Evolutionary conservation across 2,113 vertebrate species (phyloP).

Genomic region (Lutjanus erythropterus): DNA sequence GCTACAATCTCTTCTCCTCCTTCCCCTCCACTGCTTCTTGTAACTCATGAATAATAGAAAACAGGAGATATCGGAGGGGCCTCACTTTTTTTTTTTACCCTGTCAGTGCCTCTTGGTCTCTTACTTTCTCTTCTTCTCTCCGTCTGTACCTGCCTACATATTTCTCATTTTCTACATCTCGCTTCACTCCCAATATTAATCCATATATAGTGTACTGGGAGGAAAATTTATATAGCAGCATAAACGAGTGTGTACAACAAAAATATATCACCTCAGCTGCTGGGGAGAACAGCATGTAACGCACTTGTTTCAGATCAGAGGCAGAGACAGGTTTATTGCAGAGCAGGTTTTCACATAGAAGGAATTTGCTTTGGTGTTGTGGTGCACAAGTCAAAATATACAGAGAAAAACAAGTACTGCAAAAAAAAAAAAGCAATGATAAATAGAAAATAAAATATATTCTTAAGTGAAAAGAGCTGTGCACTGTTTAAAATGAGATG

Average conservation of each 20-base stretch:
- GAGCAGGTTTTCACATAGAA: neutral
- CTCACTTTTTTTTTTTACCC: constrained; percentile 16
- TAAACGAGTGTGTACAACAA: neutral
- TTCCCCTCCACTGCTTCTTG: constrained; percentile 43
- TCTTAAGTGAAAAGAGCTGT: no score
- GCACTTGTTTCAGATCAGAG: neutral
- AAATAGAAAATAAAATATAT: no score
- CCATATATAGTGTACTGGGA: neutral
- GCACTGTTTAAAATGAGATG: no score
- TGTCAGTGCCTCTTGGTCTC: constrained; percentile 27
- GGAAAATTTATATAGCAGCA: neutral
- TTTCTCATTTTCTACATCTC: neutral
- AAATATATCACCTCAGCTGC: neutral
- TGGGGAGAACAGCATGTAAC: neutral
- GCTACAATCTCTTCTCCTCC: constrained; percentile 18
- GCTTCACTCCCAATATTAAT: neutral
- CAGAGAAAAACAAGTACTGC: neutral
- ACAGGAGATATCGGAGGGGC: constrained; percentile 26
- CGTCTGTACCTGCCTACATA: neutral
- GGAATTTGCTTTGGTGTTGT: no score
- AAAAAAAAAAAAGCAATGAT: no score
- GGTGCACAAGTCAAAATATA: neutral
- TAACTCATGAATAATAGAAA: constrained; percentile 71
- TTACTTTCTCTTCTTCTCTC: neutral
- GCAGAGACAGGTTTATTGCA: neutral